These are phyloP conservation scores for Champsocephalus esox DNA, from an alignment of 2,797 vertebrate species.

Conservation along the genomic window DNA sequence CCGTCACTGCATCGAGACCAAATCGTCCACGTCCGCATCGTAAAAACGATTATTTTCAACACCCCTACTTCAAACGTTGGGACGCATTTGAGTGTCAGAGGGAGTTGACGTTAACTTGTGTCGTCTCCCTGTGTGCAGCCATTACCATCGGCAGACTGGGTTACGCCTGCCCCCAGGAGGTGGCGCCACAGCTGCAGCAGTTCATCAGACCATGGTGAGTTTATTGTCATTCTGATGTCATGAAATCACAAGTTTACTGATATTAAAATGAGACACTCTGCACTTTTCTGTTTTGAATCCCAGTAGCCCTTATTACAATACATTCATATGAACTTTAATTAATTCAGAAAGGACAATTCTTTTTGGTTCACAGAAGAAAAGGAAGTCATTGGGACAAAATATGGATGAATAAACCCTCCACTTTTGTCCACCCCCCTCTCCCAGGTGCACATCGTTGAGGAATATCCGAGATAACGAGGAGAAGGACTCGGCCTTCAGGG, in stretches of 20 bases:
- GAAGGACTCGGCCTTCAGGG: conserved; percentile 95
- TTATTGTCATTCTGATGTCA: neutral
- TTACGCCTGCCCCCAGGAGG: conserved; percentile 96
- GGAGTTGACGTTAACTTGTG: neutral
- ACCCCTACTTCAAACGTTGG: neutral
- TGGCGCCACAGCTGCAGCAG: conserved; percentile 93
- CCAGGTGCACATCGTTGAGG: conserved; percentile 93
- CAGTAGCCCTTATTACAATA: neutral
- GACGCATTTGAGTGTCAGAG: neutral
- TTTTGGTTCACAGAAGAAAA: too few species aligned
- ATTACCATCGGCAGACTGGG: conserved; percentile 96
- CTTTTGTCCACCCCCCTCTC: neutral
- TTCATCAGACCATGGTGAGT: conserved; percentile 94
- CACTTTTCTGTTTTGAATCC: neutral
- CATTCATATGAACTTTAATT: too few species aligned
- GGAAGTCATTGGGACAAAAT: neutral
- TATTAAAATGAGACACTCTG: neutral
- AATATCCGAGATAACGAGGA: conserved; percentile 97
- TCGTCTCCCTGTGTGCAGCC: conserved; percentile 80
- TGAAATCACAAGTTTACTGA: conserved; percentile 2
- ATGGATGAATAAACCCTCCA: neutral
- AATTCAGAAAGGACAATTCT: too few species aligned
- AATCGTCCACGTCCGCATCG: too few species aligned
- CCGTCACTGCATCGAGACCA: too few species aligned
- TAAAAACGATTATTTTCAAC: too few species aligned